A percentile compares a stretch with the other conserved stretches of the same genome.
Evolutionary conservation across 2,113 vertebrate species (phyloP).

Genomic region (Puffinus mauretanicus): DNA sequence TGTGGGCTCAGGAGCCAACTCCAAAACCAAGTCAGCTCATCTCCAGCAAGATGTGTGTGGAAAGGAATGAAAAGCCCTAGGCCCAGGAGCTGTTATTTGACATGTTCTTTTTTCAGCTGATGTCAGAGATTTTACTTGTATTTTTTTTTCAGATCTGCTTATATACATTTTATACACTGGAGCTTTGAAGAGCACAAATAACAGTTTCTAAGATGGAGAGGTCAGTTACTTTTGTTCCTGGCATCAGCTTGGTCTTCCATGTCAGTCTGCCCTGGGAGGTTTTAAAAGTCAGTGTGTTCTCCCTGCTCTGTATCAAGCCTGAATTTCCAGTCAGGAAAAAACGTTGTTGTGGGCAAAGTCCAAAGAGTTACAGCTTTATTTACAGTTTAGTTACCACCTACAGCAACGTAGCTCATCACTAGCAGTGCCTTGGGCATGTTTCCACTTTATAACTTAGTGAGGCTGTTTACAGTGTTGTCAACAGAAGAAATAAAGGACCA

Average conservation of each 20-base stretch:
- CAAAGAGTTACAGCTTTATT: slow-evolving; percentile 45
- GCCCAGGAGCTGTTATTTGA: background rate
- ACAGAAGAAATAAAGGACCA: background rate
- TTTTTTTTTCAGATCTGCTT: background rate
- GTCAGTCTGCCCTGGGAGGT: slow-evolving; percentile 17
- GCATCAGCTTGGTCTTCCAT: slow-evolving; percentile 1
- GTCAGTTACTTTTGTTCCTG: background rate
- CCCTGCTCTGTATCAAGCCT: background rate
- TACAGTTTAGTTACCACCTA: slow-evolving; percentile 35
- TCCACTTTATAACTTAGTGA: background rate
- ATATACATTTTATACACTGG: background rate
- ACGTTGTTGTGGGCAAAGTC: background rate
- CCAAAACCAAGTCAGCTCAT: background rate
- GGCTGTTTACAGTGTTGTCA: background rate
- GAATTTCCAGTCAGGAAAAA: slow-evolving; percentile 6
- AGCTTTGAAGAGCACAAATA: background rate
- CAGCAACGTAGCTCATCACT: background rate
- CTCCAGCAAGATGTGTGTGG: background rate
- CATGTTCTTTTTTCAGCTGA: background rate
- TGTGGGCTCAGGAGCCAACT: background rate
- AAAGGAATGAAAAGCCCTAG: background rate
- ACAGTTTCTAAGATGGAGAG: background rate
- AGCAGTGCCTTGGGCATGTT: background rate
- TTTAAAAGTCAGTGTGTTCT: slow-evolving; percentile 13
- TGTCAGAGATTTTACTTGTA: background rate